These are phyloP conservation scores for Sebastes nivosus DNA, from an alignment of 2,797 vertebrate genomes.

Conservation along the genomic window DNA sequence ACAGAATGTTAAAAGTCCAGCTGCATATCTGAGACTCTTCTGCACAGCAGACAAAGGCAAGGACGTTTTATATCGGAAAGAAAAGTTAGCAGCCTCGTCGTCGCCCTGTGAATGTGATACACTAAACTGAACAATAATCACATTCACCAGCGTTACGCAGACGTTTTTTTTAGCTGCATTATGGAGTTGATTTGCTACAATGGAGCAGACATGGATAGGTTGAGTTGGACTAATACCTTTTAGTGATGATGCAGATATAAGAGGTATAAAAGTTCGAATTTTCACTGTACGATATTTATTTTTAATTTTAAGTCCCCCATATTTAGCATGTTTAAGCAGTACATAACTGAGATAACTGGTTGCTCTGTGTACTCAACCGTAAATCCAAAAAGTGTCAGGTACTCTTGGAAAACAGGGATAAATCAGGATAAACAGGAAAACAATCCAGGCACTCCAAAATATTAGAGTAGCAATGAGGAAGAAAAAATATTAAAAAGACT, in stretches of 20 bases:
- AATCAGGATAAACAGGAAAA: no score
- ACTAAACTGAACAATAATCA: conserved; percentile 23
- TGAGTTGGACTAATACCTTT: background rate
- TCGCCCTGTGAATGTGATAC: conserved; percentile 21
- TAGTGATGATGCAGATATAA: background rate
- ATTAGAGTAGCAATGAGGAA: no score
- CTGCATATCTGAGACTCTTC: conserved; percentile 52
- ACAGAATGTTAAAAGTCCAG: conserved; percentile 73
- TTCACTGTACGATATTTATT: background rate
- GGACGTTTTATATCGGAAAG: conserved; percentile 21
- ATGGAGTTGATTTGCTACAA: background rate
- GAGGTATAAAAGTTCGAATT: background rate
- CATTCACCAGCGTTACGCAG: background rate
- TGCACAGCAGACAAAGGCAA: conserved; percentile 60
- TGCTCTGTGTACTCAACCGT: no score
- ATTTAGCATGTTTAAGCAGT: background rate
- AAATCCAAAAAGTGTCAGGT: no score
- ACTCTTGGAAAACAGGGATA: no score
- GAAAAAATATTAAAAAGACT: no score
- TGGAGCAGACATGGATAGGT: background rate
- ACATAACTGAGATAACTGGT: no score
- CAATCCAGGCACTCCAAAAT: no score
- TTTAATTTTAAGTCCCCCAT: background rate
- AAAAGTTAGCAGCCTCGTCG: conserved; percentile 27
- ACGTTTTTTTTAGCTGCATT: background rate